phyloP scores from a whole-genome alignment of 1,140 invertebrate genomes.

The Drosophila lacteicornis region DNA sequence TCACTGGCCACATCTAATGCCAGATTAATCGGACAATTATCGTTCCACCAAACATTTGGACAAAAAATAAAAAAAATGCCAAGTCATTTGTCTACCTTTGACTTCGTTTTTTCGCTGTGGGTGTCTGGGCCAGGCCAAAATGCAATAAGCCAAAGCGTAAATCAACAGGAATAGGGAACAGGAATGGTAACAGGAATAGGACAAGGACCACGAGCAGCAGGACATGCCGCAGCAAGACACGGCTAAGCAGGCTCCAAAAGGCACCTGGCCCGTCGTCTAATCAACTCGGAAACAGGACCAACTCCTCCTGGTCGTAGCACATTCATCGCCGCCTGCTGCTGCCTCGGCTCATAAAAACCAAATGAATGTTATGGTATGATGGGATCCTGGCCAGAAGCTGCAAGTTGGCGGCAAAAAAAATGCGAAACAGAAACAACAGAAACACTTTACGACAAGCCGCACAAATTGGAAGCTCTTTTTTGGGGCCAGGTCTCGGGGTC shows the following conservation, averaged over 20 bases:
- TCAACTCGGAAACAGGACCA: constrained; percentile 43
- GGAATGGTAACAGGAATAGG: constrained; percentile 13
- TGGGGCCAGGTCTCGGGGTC: constrained; percentile 34
- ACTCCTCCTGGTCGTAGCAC: constrained; percentile 63
- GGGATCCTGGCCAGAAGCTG: constrained; percentile 22
- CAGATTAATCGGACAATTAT: constrained; percentile 76
- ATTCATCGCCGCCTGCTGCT: constrained; percentile 45
- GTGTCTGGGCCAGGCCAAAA: constrained; percentile 51
- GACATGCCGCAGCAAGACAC: constrained; percentile 72
- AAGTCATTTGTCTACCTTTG: constrained; percentile 55
- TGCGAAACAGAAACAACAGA: constrained; percentile 55
- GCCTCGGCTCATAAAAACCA: constrained; percentile 77
- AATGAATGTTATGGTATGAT: constrained; percentile 58
- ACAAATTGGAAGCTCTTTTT: constrained; percentile 76
- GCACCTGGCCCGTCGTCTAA: constrained; percentile 37
- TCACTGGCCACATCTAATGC: constrained; percentile 48
- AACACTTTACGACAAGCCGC: constrained; percentile 82
- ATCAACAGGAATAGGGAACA: constrained; percentile 57
- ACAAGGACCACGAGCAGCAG: constrained; percentile 25
- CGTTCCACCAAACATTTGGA: constrained; percentile 67
- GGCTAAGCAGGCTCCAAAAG: constrained; percentile 36
- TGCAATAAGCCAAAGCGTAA: constrained; percentile 77
- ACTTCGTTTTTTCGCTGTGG: constrained; percentile 37
- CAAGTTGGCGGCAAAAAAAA: constrained; percentile 27
- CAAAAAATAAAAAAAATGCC: constrained; percentile 50